Conservation (phyloP, 1,140 invertebrate species). For the Paraescarpia echinospica region DNA sequence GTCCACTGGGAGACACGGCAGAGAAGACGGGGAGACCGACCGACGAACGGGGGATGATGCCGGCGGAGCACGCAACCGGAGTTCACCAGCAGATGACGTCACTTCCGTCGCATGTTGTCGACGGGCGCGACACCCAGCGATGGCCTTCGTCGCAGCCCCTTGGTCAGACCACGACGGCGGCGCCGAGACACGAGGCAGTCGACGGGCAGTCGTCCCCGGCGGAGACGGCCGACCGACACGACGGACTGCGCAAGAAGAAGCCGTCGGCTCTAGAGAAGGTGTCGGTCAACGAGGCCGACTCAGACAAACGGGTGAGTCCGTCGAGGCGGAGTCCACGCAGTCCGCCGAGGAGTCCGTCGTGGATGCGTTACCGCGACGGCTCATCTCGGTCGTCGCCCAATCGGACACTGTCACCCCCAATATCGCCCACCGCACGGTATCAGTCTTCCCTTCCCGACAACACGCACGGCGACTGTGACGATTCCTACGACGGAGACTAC, state of each 20-base stretch:
- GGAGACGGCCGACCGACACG: background rate
- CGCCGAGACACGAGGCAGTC: background rate
- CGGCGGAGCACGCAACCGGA: background rate
- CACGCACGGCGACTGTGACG: background rate
- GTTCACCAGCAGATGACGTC: background rate
- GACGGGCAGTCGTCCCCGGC: background rate
- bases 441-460: constrained; percentile 4
- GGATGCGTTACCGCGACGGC: constrained; percentile 25
- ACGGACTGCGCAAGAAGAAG: constrained; percentile 9
- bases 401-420: constrained; percentile 5
- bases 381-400: constrained; percentile 16
- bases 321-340: constrained; percentile 22
- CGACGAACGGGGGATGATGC: background rate
- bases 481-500: background rate
- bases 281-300: constrained; percentile 1
- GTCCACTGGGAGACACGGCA: too few species aligned
- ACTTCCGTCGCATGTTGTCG: background rate
- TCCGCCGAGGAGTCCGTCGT: constrained; percentile 24
- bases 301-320: constrained; percentile 15
- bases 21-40: background rate
- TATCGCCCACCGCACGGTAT: constrained; percentile 9
- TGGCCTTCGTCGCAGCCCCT: background rate
- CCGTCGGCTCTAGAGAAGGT: constrained; percentile 16
- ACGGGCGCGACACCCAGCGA: background rate
- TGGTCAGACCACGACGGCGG: too few species aligned